These are phyloP conservation scores for Otolemur garnettii DNA, from an alignment of 2,113 vertebrate species.

Conservation along the genomic window DNA sequence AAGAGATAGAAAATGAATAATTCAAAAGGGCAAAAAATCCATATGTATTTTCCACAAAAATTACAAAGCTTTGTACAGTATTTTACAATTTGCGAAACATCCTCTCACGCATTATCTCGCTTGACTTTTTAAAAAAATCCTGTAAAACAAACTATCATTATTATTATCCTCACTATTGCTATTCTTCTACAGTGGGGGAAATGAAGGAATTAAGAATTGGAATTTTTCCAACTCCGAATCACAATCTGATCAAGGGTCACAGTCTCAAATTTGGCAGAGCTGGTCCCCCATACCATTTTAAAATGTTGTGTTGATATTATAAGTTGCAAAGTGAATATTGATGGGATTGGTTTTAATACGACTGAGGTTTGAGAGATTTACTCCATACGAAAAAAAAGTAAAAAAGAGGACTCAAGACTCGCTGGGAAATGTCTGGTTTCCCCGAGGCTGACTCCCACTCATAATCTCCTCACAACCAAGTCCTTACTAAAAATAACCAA, in stretches of 20 bases:
- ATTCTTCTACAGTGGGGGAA: not conserved
- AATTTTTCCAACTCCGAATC: not conserved
- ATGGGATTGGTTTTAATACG: not conserved
- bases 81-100: conserved; percentile 70
- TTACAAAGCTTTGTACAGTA: conserved; percentile 61
- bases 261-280: not conserved
- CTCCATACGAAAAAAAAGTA: not conserved
- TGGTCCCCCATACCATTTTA: not conserved
- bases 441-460: not conserved
- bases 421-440: not conserved
- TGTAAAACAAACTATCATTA: not conserved
- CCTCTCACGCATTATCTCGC: conserved; percentile 26
- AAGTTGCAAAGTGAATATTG: conserved; percentile 15
- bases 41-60: conserved; percentile 73
- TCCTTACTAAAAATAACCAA: conserved; percentile 51
- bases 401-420: not conserved
- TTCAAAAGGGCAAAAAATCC: conserved; percentile 74
- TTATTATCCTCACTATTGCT: not conserved
- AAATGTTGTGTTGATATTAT: not conserved
- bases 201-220: not conserved
- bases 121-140: conserved; percentile 33
- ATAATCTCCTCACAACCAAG: not conserved
- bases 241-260: not conserved
- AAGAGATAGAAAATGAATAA: conserved; percentile 72
- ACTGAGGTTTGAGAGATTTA: not conserved